phyloP scores from a whole-genome alignment of 1,140 invertebrate genomes.

The Matsumurasca onukii region DNA sequence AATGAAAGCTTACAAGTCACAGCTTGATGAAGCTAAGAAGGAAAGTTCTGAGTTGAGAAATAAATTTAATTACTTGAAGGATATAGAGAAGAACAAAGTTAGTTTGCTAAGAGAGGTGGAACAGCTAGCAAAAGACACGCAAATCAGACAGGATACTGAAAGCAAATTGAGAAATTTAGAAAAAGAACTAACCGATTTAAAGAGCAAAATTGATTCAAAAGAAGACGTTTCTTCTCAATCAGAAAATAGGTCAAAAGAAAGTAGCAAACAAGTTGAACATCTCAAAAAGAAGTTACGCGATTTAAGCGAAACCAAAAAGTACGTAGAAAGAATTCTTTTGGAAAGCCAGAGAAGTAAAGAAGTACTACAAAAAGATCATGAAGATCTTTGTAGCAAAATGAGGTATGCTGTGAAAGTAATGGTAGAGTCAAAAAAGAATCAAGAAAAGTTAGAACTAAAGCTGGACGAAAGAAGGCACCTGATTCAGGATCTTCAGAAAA shows the following conservation, averaged over 20 bases:
- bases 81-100: constrained; percentile 6
- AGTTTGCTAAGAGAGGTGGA: neutral
- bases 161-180: constrained; percentile 7
- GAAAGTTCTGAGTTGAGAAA: neutral
- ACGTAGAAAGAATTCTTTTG: constrained; percentile 10
- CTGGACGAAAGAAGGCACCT: neutral
- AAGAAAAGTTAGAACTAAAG: neutral
- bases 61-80: constrained; percentile 2
- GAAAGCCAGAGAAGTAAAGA: constrained; percentile 12
- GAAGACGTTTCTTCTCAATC: neutral
- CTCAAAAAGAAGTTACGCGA: neutral
- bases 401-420: constrained; percentile 10
- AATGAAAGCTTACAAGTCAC: neutral
- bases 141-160: constrained; percentile 17
- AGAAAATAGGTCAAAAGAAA: too few species aligned
- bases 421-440: constrained; percentile 13
- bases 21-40: neutral
- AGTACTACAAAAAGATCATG: constrained; percentile 5
- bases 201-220: neutral
- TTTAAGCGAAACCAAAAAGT: neutral
- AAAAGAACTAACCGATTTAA: constrained; percentile 1
- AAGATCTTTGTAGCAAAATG: constrained; percentile 9
- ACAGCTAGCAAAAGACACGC: neutral
- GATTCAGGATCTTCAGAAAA: constrained; percentile 5
- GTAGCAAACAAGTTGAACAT: constrained; percentile 1